These are phyloP conservation scores for Petrocephalus zakoni DNA, from an alignment of 2,113 vertebrate species.

Conservation along the genomic window DNA sequence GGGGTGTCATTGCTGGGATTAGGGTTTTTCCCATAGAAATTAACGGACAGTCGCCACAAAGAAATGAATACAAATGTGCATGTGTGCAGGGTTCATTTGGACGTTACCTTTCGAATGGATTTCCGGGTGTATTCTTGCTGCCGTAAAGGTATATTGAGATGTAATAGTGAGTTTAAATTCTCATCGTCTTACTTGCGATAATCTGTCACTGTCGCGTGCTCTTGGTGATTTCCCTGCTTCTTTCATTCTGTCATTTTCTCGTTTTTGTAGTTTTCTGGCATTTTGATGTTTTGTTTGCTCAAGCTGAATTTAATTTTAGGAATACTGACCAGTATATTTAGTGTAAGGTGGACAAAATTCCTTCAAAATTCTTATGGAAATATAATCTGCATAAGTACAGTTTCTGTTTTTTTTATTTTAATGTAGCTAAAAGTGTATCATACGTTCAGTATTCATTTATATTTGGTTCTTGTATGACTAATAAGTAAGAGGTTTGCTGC, in stretches of 20 bases:
- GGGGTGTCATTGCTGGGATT: background rate
- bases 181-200: background rate
- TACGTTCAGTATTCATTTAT: background rate
- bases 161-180: background rate
- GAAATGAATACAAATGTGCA: background rate
- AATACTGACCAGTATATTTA: background rate
- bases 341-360: background rate
- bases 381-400: background rate
- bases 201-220: background rate
- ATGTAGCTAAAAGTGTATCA: background rate
- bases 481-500: background rate
- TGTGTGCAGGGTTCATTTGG: background rate
- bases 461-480: background rate
- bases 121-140: background rate
- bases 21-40: background rate
- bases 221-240: background rate
- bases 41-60: background rate
- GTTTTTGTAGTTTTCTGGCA: background rate
- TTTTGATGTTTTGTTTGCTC: background rate
- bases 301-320: background rate
- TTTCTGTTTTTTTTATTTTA: background rate
- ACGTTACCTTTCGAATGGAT: conserved; percentile 2
- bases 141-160: background rate
- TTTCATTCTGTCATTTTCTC: background rate
- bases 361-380: background rate